Conservation (phyloP, 2,113 vertebrate species). For the Tenrec ecaudatus region DNA sequence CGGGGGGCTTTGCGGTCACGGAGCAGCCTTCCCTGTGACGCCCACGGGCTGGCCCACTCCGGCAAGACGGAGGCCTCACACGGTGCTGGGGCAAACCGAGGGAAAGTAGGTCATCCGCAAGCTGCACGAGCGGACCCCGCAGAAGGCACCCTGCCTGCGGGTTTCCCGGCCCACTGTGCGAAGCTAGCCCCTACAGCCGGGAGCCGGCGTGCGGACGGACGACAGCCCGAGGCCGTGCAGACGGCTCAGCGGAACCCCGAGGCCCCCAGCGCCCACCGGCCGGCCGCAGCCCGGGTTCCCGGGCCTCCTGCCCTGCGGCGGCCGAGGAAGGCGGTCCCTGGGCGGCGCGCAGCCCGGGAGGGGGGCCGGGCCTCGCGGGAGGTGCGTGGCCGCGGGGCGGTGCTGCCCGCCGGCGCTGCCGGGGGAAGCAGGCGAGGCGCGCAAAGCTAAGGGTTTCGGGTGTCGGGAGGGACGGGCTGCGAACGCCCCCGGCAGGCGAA, state of each 20-base stretch:
- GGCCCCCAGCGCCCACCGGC: neutral
- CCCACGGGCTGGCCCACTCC: neutral
- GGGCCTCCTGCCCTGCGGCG: neutral
- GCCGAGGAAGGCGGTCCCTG: too few species aligned
- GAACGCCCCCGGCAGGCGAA: too few species aligned
- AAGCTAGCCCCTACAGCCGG: neutral
- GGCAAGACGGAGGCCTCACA: neutral
- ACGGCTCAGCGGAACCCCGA: neutral
- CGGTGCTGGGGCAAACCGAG: neutral
- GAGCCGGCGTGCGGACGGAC: neutral
- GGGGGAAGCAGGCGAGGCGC: neutral
- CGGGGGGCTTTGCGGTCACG: too few species aligned
- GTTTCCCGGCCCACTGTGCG: neutral
- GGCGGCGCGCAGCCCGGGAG: too few species aligned
- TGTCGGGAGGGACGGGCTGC: neutral
- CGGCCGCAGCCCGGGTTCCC: neutral
- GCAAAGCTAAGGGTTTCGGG: neutral
- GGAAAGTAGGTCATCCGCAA: neutral
- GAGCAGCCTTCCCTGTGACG: neutral
- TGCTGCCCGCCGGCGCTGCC: neutral
- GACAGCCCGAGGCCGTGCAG: neutral
- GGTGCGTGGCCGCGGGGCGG: too few species aligned
- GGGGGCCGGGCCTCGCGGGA: too few species aligned
- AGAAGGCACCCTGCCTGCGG: too few species aligned
- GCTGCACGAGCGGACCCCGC: too few species aligned